Base-by-base conservation (phyloP, 2,888 invertebrate species). In the Selenia dentaria region DNA sequence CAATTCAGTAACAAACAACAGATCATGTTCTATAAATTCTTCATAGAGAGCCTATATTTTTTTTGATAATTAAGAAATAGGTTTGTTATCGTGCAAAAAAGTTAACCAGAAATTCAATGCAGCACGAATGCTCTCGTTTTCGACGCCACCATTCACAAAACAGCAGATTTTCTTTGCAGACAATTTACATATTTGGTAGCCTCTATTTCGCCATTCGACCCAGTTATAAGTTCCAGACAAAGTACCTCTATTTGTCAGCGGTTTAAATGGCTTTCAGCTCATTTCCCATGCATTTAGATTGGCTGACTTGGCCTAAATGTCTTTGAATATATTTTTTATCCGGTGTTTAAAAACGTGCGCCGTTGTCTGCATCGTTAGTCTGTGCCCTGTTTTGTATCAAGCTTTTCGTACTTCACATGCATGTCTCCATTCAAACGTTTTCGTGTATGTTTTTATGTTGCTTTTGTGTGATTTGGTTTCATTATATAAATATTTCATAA, bases 251-350 rank as follows among this genome's bases (percentile, higher is more conserved):
- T 38, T 37, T 32, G 8, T 16, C 13, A 2, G 8, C 8, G 13
- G 24, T n/a, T 13, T 25, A 8, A 20, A 43, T 20, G 16, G 6
- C 31, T 25, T 31, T 10, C 32, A 13, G 9, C 33, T 33, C 27
- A 39, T 34, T 33, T 25, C 10, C 9, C 16, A 34, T 39, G 45
- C 28, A 45, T 34, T 26, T 39, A 25, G 45, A n/a, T n/a, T n/a
- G n/a, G n/a, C n/a, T n/a, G n/a, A 9, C n/a, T 22, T 6, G 3
- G 14, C 0, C 16, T 28, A 22, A 13, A 33, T 14, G 8, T 10
- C 2, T n/a, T 36, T 20, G 26, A 32, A 33, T 37, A 37, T 27
- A 20, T 24, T 10, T 22, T 37, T 14, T 8, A 3, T 6, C 3
- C 11, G 26, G 12, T 32, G 1, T 20, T 45, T 45, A 20, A 44